Percentiles rank a stretch among this genome's conserved stretches.
phyloP scores from a whole-genome alignment of 2,888 invertebrate species.

The Nemapogon koenigi region DNA sequence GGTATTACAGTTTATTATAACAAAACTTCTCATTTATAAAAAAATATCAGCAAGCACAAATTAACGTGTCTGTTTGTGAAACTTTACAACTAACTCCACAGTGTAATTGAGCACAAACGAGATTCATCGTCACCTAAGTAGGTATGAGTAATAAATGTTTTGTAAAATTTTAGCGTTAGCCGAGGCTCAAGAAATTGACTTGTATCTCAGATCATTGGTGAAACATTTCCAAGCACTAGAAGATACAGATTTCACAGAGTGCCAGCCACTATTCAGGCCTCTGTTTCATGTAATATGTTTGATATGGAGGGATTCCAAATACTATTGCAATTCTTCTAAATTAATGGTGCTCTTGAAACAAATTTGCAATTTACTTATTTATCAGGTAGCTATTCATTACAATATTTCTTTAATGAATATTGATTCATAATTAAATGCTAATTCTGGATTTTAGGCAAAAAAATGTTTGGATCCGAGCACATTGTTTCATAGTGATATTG shows the following conservation, averaged over 20 bases:
- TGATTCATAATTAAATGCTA: neutral
- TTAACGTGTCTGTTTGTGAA: too few species aligned
- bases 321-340: slow-evolving; percentile 89
- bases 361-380: slow-evolving; percentile 88
- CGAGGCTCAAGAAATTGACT: slow-evolving; percentile 89
- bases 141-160: too few species aligned
- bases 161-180: slow-evolving; percentile 74
- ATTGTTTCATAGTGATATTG: slow-evolving; percentile 93
- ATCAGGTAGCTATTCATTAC: slow-evolving; percentile 66
- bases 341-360: slow-evolving; percentile 88
- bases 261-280: slow-evolving; percentile 76
- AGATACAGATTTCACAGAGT: slow-evolving; percentile 87
- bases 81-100: too few species aligned
- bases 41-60: too few species aligned
- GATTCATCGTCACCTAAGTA: too few species aligned
- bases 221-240: slow-evolving; percentile 81
- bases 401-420: slow-evolving; percentile 4
- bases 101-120: too few species aligned
- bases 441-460: slow-evolving; percentile 70
- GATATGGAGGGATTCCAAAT: slow-evolving; percentile 89
- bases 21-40: too few species aligned
- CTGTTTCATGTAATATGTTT: slow-evolving; percentile 87
- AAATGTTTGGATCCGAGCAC: slow-evolving; percentile 90
- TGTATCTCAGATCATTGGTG: slow-evolving; percentile 83
- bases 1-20: slow-evolving; percentile 44